Percentiles rank a stretch among this genome's conserved stretches.
Evolutionary conservation across 2,888 invertebrate genomes (phyloP).

Genomic region (Smittia aterrima): DNA sequence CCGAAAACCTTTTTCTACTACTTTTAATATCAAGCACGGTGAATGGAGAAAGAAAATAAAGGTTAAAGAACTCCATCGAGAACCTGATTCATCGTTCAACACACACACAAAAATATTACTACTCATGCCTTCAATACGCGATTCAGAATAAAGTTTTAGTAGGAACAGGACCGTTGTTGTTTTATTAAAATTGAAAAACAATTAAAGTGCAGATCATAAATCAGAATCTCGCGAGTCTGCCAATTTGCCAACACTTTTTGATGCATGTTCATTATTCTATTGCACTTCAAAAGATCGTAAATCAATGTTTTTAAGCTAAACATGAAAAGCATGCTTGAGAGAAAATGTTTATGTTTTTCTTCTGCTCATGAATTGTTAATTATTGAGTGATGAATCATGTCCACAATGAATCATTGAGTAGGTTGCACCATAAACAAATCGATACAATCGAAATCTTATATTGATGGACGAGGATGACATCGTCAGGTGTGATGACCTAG

Average conservation of each 20-base stretch:
- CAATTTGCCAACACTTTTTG: background rate
- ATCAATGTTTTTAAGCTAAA: too few species aligned
- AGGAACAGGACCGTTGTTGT: background rate
- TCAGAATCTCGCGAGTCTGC: background rate
- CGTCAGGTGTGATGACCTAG: background rate
- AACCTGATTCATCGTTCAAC: background rate
- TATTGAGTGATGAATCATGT: too few species aligned
- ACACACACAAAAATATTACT: background rate
- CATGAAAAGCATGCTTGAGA: too few species aligned
- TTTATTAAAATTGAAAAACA: background rate
- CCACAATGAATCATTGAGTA: too few species aligned
- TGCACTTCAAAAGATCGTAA: background rate
- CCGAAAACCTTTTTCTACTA: background rate
- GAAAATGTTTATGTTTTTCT: too few species aligned
- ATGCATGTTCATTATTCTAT: background rate
- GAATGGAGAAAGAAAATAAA: background rate
- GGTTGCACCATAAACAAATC: too few species aligned
- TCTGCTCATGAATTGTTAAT: too few species aligned
- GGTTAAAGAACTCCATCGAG: conserved; percentile 18
- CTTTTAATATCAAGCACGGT: conserved; percentile 9
- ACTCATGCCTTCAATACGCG: background rate
- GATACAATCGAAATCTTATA: too few species aligned
- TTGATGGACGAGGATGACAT: background rate
- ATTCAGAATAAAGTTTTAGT: too few species aligned
- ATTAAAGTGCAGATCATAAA: background rate